Base-by-base conservation (phyloP, 2,797 vertebrate genomes). In the Sebastiscus albofasciatus region DNA sequence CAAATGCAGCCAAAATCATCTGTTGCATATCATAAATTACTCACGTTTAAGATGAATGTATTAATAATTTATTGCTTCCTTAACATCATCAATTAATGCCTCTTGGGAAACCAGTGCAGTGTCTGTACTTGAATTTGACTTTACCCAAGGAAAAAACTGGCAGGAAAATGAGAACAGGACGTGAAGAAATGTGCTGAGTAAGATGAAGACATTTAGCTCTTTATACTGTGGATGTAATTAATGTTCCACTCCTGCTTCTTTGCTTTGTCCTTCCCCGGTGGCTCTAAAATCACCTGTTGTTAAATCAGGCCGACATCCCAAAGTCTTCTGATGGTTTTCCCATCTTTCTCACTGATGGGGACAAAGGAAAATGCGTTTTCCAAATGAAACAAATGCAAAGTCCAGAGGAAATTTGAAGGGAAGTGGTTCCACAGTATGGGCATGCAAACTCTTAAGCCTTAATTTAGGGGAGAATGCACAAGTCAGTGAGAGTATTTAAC, bases 181-280 rank as follows among this genome's bases (percentile, higher is more conserved):
- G 75, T 36, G 42, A 54, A 74, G 52, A 69, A 87, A 84, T 79
- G 36, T 67, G 80, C 81, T 85, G 80, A 74, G 39, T 64, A 54
- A 61, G 73, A 82, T 59, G 33, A 67, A 75, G 24, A 67, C 11
- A 42, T 29, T 22, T 62, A 79, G 64, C 59, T 8, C 9, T 69
- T 78, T 24, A 46, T 56, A 27, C 42, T 77, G 70, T 85, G 72
- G 52, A 62, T 81, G 81, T 93, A 93, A 95, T 94, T 86, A 65
- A 82, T 94, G 94, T 95, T 93, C 94, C 93, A 92, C 90, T 93
- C 22, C 18, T 33, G 73, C 83, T 79, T 95, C 91, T 54, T 89
- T 82, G 74, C 79, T 85, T 84, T 76, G 85, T 88, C 81, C 87
- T 74, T 72, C 85, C 68, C 78, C n/a, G 13, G 58, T 77, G 86